Evolutionary conservation across 2,888 invertebrate genomes (phyloP), one percentile per base, ranked within the genome.

Genomic region (Synergus gifuensis): DNA sequence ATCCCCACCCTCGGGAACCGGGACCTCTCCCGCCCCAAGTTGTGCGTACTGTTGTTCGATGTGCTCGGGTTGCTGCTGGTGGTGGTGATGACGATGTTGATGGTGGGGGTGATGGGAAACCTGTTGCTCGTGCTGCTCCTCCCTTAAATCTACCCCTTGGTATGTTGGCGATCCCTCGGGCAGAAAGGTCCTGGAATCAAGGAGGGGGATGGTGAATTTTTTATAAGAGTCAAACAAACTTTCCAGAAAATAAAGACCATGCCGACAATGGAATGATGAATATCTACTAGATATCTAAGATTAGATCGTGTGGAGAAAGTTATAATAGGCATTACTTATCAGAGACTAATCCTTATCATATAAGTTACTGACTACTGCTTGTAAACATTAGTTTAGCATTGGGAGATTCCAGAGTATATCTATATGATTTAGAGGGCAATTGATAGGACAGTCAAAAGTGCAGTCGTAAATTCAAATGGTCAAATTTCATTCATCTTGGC

Each of bases 1-100:
- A 90, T 90, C 92, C 91, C 91, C 92, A 86, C 92, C 89, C 86
- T 88, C 88, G 76, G 85, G 86, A 86, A 88, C 85, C 85, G 89
- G 86, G 84, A 86, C 87, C 84, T 91, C 91, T 85, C 88, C 87
- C 86, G 89, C 88, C 87, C 88, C 89, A 79, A 89, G 85, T 79
- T 89, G 85, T 80, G 83, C 86, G 84, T 89, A 88, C 69, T 81
- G 82, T 60, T 81, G 78, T n/a, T 83, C 81, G 79, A 78, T 79
- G 78, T 82, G 86, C 54, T 83, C 78, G 14, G 66, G 76, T 76
- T 83, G 78, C 16, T 85, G 84, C 16, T 83, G 87, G 44, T 85
- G 85, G 18, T 86, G 84, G 22, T 84, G 86, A 7, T 84, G 85
- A 12, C 81, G 83, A 7, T 81, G 82, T 40, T 82, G 81, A 28